Base-by-base conservation (phyloP, 1,140 invertebrate species). In the Propsilocerus akamusi region DNA sequence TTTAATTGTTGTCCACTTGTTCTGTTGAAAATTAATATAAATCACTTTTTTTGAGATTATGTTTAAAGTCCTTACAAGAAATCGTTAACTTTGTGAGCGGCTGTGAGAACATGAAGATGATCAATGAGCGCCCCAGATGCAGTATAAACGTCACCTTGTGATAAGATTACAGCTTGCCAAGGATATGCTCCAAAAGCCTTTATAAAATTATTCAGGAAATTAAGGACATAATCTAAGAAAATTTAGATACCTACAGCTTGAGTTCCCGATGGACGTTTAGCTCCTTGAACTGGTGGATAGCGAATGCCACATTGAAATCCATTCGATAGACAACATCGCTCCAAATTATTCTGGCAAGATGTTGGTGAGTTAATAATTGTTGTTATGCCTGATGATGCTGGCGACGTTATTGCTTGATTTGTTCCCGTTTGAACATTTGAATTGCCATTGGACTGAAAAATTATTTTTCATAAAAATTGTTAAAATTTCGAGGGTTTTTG, bases 41-140 rank as follows among this genome's bases (percentile, higher is more conserved):
- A 17, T 11, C n/a, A 25, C 7, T 25, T n/a, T 26, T 47, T 25
- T 5, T 47, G 3, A 3, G 3, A n/a, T 12, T 2, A 12, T 2
- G 10, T 8, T 26, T 25, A 3, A 24, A 5, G 26, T 37, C 14
- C 73, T 76, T 66, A 81, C 78, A 68, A 55, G 50, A 74, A 73
- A 47, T 68, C 54, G 24, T 67, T 57, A 26, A 83, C 66, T 59
- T 80, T 77, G 57, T 83, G 81, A 22, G 78, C 79, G 2, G 72
- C 79, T 3, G 81, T 83, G 1, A 83, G 56, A 5, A 84, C 73
- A 58, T 81, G 73, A 20, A 71, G 66, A 11, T 67, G 55, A 53
- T 73, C 71, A 32, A 83, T 72, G 2, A 85, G 63, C 5, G 76
- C 79, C 6, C 78, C 81, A n/a, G 77, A 78, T n/a, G 78, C 80